Evolutionary conservation across 1,140 invertebrate species (phyloP).

Genomic region (Platyscapa corneri): DNA sequence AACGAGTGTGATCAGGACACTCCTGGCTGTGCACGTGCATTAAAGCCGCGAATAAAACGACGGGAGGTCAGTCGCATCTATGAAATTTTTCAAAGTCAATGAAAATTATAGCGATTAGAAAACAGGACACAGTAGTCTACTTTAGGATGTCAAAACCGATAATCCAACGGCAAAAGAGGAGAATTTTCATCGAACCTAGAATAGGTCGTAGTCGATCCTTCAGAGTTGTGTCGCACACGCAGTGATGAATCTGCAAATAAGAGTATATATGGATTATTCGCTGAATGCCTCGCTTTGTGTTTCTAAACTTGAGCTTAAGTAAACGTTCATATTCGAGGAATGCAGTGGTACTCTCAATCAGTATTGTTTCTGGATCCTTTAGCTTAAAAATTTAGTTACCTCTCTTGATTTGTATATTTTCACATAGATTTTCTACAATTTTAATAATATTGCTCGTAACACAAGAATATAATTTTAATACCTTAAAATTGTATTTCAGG

Average conservation of each 20-base stretch:
- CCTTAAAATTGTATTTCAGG: not conserved
- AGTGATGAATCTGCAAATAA: not conserved
- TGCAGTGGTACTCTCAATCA: not conserved
- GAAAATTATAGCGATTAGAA: constrained; percentile 36
- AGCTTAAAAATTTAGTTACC: not conserved
- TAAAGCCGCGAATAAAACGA: not conserved
- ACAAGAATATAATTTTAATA: not conserved
- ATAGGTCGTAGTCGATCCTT: not conserved
- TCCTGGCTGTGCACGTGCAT: not conserved
- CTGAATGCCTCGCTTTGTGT: no score
- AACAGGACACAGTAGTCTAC: not conserved
- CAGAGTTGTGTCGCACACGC: not conserved
- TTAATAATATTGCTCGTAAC: not conserved
- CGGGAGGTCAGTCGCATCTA: not conserved
- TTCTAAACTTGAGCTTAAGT: not conserved
- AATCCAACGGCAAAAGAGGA: not conserved
- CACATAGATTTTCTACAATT: not conserved
- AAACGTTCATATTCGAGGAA: not conserved
- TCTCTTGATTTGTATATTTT: not conserved
- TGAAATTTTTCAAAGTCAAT: not conserved
- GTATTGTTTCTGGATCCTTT: not conserved
- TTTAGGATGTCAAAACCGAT: not conserved
- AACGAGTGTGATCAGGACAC: not conserved
- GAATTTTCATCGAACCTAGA: not conserved
- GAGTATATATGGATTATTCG: not conserved